These are phyloP conservation scores for Taenioides sp. DNA, from an alignment of 2,797 vertebrate species.

Conservation along the genomic window DNA sequence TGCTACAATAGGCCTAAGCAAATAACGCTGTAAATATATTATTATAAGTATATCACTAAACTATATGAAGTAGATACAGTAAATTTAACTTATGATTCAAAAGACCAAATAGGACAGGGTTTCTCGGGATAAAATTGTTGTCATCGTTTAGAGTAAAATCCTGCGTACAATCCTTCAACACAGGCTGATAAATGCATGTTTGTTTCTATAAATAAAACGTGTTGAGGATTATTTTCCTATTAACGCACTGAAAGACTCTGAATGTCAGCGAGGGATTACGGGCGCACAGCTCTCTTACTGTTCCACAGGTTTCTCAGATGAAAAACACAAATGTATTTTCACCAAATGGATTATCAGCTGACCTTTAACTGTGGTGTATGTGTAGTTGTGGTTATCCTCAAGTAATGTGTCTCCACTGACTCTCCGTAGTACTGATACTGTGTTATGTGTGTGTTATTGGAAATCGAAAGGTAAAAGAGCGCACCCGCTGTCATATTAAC, in stretches of 20 bases:
- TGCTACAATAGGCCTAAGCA: no score
- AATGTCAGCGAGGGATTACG: constrained; percentile 19
- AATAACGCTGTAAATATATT: no score
- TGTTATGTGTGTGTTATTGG: not conserved
- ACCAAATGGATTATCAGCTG: not conserved
- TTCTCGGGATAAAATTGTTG: not conserved
- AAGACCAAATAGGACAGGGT: not conserved
- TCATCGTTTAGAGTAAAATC: constrained; percentile 4
- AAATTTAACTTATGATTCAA: not conserved
- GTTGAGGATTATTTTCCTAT: constrained; percentile 10
- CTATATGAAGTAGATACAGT: not conserved
- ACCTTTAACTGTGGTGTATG: not conserved
- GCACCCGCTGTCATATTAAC: not conserved
- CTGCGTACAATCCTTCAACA: constrained; percentile 16
- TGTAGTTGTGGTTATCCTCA: not conserved
- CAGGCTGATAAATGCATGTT: constrained; percentile 10
- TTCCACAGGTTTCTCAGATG: constrained; percentile 3
- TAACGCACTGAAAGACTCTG: constrained; percentile 15
- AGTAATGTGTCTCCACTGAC: not conserved
- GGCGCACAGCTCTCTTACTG: constrained; percentile 15
- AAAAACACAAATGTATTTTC: not conserved
- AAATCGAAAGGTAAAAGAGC: not conserved
- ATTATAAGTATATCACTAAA: no score
- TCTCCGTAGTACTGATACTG: not conserved
- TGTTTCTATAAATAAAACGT: constrained; percentile 25